Evolutionary conservation across 2,797 vertebrate species (phyloP).

Genomic region (Crypturellus tataupa): DNA sequence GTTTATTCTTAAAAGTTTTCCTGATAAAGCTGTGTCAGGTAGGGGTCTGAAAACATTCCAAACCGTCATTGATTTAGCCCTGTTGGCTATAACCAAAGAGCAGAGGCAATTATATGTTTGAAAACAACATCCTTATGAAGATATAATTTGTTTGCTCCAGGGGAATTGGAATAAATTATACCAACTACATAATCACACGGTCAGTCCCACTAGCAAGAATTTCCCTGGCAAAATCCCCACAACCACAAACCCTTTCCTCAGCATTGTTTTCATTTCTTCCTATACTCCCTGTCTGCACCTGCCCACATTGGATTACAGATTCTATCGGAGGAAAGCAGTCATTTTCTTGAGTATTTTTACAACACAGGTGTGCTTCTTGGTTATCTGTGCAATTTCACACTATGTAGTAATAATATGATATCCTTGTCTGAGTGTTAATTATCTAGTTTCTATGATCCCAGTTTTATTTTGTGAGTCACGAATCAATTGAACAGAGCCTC

Average conservation of each 20-base stretch:
- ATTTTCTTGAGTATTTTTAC: background rate
- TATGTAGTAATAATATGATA: background rate
- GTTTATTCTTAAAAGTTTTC: background rate
- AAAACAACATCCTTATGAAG: background rate
- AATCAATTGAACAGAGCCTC: background rate
- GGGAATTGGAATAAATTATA: background rate
- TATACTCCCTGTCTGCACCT: background rate
- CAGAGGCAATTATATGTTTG: background rate
- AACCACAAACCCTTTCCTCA: background rate
- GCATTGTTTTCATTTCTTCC: background rate
- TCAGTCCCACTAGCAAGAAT: background rate
- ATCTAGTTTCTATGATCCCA: background rate
- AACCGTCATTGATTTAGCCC: background rate
- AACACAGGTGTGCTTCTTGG: background rate
- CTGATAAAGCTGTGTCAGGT: background rate
- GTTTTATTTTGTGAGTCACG: background rate
- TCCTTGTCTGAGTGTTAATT: background rate
- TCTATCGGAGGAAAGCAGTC: background rate
- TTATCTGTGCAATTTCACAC: background rate
- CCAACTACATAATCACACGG: background rate
- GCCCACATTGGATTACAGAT: background rate
- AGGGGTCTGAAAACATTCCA: background rate
- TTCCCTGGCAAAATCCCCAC: background rate
- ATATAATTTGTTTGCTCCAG: background rate
- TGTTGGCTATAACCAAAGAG: background rate